Percentiles rank a stretch among this genome's conserved stretches.
These are phyloP conservation scores for Osedax frankpressi DNA, from an alignment of 2,888 invertebrate species.

Conservation along the genomic window DNA sequence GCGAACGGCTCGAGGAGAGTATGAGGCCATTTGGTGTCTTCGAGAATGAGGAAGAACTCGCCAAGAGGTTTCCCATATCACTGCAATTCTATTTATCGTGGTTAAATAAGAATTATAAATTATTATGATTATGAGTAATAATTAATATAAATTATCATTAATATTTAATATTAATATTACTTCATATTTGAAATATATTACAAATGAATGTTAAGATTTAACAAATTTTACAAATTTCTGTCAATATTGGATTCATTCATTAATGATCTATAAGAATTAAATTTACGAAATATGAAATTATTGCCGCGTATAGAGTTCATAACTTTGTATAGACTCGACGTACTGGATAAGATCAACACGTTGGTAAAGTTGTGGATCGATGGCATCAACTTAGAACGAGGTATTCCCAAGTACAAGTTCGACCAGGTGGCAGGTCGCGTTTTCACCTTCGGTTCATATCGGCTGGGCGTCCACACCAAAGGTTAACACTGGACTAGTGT, in stretches of 20 bases:
- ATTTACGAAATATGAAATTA: too few species aligned
- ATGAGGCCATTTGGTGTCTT: constrained; percentile 74
- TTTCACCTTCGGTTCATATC: constrained; percentile 96
- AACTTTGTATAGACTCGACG: constrained; percentile 51
- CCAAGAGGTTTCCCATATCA: constrained; percentile 53
- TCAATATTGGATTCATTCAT: too few species aligned
- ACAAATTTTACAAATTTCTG: too few species aligned
- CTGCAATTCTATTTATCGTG: background rate
- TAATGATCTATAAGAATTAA: too few species aligned
- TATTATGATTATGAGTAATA: too few species aligned
- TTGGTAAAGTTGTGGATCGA: constrained; percentile 87
- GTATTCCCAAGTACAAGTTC: constrained; percentile 79
- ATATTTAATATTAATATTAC: too few species aligned
- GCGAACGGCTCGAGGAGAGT: constrained; percentile 63
- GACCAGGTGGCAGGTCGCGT: constrained; percentile 87
- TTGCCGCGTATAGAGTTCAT: too few species aligned
- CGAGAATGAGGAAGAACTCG: constrained; percentile 75
- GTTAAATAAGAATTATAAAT: too few species aligned
- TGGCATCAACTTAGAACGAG: constrained; percentile 69
- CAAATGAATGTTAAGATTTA: too few species aligned
- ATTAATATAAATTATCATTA: too few species aligned
- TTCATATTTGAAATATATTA: too few species aligned
- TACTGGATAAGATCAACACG: constrained; percentile 64
- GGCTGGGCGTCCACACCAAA: constrained; percentile 77
- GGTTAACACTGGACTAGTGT: constrained; percentile 30